Conservation (phyloP, 2,113 vertebrate genomes). For the Spilogale gracilis region DNA sequence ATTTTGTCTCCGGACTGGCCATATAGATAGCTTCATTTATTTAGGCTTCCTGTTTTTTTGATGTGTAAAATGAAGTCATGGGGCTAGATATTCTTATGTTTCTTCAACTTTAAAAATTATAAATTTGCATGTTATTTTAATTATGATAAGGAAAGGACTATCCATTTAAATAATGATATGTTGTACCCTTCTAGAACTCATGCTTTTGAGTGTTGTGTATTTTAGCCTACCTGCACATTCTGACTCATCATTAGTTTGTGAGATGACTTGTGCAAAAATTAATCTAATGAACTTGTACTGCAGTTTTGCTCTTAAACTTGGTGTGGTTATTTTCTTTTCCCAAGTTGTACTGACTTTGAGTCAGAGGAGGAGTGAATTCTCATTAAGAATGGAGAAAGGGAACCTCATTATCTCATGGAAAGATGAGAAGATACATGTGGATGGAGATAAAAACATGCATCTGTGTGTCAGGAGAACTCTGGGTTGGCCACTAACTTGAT, state of each 20-base stretch:
- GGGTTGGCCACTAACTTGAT: background rate
- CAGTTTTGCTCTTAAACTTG: background rate
- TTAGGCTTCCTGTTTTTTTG: background rate
- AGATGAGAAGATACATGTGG: background rate
- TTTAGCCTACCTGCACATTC: background rate
- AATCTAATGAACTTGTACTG: background rate
- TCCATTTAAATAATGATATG: background rate
- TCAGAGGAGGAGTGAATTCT: background rate
- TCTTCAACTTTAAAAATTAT: constrained; percentile 32
- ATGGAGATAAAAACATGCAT: background rate
- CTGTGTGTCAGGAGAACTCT: background rate
- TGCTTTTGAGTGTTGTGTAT: background rate
- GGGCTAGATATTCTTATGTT: background rate
- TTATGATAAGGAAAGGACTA: background rate
- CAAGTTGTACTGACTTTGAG: background rate
- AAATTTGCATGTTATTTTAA: background rate
- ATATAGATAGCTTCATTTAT: background rate
- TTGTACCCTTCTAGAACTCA: background rate
- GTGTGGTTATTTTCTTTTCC: background rate
- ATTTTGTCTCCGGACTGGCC: background rate
- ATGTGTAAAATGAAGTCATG: background rate
- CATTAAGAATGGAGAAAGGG: background rate
- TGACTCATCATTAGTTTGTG: background rate
- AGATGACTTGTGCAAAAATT: background rate
- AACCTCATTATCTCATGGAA: background rate